phyloP scores from a whole-genome alignment of 2,888 invertebrate genomes.

The Luperina testacea region DNA sequence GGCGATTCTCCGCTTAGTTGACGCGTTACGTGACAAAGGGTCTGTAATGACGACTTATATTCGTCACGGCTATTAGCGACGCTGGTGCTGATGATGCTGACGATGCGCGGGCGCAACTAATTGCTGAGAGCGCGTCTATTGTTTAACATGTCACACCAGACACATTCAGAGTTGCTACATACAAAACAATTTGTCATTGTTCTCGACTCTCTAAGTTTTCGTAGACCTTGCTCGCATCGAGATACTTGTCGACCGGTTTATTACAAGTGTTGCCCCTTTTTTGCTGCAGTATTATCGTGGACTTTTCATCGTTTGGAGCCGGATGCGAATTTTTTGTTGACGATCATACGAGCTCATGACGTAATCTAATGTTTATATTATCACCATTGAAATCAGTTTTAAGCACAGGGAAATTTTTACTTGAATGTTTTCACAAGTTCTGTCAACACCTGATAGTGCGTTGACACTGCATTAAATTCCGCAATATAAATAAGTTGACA shows the following conservation, averaged over 20 bases:
- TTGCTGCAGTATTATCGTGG: conserved; percentile 73
- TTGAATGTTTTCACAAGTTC: conserved; percentile 51
- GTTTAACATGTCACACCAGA: conserved; percentile 75
- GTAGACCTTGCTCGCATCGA: conserved; percentile 74
- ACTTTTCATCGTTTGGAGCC: conserved; percentile 79
- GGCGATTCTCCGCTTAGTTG: conserved; percentile 68
- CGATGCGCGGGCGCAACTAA: conserved; percentile 76
- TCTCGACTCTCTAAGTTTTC: conserved; percentile 76
- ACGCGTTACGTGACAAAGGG: conserved; percentile 67
- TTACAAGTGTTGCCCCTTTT: conserved; percentile 72
- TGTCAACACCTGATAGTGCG: conserved; percentile 42
- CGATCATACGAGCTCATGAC: conserved; percentile 77
- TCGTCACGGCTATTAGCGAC: conserved; percentile 74
- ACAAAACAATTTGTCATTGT: conserved; percentile 79
- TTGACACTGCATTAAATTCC: conserved; percentile 48
- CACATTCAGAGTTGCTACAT: conserved; percentile 77
- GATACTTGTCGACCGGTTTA: conserved; percentile 70
- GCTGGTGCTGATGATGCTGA: conserved; percentile 66
- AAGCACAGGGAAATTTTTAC: conserved; percentile 65
- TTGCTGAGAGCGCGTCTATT: conserved; percentile 78
- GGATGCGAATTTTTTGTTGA: conserved; percentile 84
- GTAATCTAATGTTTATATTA: conserved; percentile 80
- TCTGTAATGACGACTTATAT: conserved; percentile 69
- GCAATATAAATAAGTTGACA: conserved; percentile 55
- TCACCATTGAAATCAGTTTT: conserved; percentile 74